phyloP scores from a whole-genome alignment of 2,113 vertebrate species.

The Arenaria interpres region DNA sequence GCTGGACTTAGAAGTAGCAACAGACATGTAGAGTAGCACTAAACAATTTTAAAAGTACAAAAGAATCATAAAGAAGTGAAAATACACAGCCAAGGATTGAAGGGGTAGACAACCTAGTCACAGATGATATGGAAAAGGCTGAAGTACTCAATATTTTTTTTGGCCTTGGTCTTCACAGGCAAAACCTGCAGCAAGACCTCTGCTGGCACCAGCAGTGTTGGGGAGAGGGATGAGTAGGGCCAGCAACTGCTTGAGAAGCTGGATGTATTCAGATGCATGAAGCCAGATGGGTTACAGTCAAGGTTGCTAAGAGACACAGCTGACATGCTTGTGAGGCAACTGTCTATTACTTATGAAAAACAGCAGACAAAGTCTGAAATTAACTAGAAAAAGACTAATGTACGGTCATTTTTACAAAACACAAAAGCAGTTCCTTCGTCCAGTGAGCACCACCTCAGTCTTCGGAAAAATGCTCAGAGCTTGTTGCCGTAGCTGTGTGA shows the following conservation, averaged over 20 bases:
- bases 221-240: not conserved
- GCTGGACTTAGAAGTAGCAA: not conserved
- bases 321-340: not conserved
- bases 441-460: not conserved
- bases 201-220: not conserved
- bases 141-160: not conserved
- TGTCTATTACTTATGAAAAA: not conserved
- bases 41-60: not conserved
- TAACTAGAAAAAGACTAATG: not conserved
- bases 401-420: not conserved
- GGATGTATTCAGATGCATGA: not conserved
- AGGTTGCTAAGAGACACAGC: not conserved
- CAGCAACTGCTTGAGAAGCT: not conserved
- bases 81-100: not conserved
- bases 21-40: rapidly evolving
- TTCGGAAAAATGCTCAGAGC: not conserved
- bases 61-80: not conserved
- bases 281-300: not conserved
- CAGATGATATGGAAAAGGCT: not conserved
- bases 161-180: not conserved
- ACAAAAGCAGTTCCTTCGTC: not conserved
- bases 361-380: not conserved
- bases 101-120: not conserved
- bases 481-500: not conserved
- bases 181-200: not conserved